Evolutionary conservation across 2,888 invertebrate genomes (phyloP).

Genomic region (Dorcus parallelipipedus): DNA sequence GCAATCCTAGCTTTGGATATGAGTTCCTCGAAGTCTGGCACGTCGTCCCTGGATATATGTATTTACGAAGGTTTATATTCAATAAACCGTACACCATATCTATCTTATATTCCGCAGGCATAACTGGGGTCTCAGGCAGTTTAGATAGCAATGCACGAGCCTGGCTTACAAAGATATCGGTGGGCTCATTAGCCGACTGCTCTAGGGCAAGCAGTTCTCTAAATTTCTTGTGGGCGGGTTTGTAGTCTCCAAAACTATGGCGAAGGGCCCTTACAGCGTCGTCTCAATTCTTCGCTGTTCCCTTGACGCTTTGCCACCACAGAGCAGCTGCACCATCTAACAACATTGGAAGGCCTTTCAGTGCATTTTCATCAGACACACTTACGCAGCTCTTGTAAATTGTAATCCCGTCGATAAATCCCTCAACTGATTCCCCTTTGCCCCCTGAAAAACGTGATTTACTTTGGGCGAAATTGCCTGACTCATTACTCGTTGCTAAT

Average conservation of each 20-base stretch:
- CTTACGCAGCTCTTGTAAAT: no score
- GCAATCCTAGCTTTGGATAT: not conserved
- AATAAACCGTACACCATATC: not conserved
- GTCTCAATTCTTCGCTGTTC: no score
- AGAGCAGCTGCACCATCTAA: no score
- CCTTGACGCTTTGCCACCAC: no score
- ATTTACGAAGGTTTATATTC: not conserved
- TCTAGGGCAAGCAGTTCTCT: slow-evolving; percentile 16
- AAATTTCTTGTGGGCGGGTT: slow-evolving; percentile 17
- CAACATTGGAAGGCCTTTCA: no score
- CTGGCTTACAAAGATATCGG: not conserved
- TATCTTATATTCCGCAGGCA: not conserved
- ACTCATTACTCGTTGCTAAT: no score
- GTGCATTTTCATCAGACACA: no score
- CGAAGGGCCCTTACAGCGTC: not conserved
- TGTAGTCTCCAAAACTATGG: slow-evolving; percentile 18
- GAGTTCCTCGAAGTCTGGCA: not conserved
- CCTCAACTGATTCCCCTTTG: slow-evolving; percentile 18
- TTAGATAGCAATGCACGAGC: not conserved
- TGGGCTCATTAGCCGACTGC: slow-evolving; percentile 7
- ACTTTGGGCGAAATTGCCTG: slow-evolving; percentile 16
- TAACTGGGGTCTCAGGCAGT: not conserved
- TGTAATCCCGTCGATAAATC: no score
- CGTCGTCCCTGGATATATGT: not conserved
- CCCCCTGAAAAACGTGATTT: slow-evolving; percentile 21